A percentile compares a stretch with the other conserved stretches of the same genome.
Evolutionary conservation across 2,888 invertebrate genomes (phyloP).

Genomic region (Labia minor): DNA sequence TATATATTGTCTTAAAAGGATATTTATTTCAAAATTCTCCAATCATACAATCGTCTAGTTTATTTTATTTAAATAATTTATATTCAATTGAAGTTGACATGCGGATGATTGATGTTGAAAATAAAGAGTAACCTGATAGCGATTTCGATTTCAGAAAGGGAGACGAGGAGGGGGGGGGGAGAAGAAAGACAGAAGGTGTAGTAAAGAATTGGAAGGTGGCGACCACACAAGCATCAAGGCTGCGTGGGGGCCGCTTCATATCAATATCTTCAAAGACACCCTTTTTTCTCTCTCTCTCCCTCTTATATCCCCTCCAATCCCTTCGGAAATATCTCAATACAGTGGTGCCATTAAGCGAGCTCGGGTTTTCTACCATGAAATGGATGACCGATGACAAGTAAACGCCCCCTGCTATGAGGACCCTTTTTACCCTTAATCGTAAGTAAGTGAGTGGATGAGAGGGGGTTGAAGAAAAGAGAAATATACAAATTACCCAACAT

Average conservation of each 20-base stretch:
- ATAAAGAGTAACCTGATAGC: neutral
- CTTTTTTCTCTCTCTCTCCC: too few species aligned
- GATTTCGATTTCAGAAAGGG: neutral
- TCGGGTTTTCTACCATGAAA: neutral
- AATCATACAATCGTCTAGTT: too few species aligned
- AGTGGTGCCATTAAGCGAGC: neutral
- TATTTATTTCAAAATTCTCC: too few species aligned
- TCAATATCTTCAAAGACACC: neutral
- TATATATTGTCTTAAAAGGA: too few species aligned
- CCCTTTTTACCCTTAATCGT: conserved; percentile 3
- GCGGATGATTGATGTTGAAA: neutral
- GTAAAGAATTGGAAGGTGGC: neutral
- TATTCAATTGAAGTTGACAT: neutral
- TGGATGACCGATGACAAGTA: conserved; percentile 13
- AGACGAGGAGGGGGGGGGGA: neutral
- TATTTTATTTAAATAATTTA: neutral
- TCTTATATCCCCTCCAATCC: too few species aligned
- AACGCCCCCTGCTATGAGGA: neutral
- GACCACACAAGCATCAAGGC: neutral
- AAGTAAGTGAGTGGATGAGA: too few species aligned
- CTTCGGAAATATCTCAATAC: neutral
- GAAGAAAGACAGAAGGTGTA: neutral
- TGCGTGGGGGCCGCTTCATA: neutral
- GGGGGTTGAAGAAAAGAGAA: too few species aligned
- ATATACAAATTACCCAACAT: neutral